Base-by-base conservation (phyloP, 2,797 vertebrate species). In the Acrossocheilus wenchowensis region DNA sequence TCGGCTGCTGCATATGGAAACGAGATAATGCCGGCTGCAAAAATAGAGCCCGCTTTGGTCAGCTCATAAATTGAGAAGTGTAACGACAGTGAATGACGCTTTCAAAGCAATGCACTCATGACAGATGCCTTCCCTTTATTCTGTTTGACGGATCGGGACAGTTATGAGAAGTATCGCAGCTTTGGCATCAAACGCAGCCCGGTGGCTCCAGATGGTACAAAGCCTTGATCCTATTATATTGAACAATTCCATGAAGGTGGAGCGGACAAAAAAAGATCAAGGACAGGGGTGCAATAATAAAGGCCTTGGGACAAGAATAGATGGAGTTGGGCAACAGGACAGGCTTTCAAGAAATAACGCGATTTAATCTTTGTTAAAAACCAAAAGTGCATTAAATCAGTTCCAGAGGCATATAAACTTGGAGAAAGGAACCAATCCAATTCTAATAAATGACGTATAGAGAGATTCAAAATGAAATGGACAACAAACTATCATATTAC, bases 171-270 rank as follows among this genome's bases (percentile, higher is more conserved):
- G 92, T 83, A 87, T 81, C 9, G 52, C 26, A 52, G 43, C 86
- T 72, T 88, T 84, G 52, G 21, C 72, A 88, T 93, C 92, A 90
- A 87, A 92, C 92, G 93, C 91, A 93, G 92, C 89, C 87, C 21
- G 75, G 74, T 88, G 90, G 86, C 91, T 94, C 90, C 91, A 73
- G 34, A 78, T 78, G 82, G 85, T 82, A 87, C 73, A 87, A 86
- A 89, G 90, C 90, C 88, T 85, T 90, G 90, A 92, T 87, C 89
- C 85, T 87, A 89, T 86, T 87, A 84, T 85, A 82, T 34, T 45
- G 78, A 89, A 91, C 91, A 91, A 92, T 93, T 93, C 88, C 89
- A 90, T 92, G 91, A 89, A 93, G 93, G 89, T 71, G 82, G 78
- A 75, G 86, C 4, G 21, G 89, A 87, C 88, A 87, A 73, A 91